phyloP scores from a whole-genome alignment of 2,888 invertebrate species.

The Mimachlamys varia region DNA sequence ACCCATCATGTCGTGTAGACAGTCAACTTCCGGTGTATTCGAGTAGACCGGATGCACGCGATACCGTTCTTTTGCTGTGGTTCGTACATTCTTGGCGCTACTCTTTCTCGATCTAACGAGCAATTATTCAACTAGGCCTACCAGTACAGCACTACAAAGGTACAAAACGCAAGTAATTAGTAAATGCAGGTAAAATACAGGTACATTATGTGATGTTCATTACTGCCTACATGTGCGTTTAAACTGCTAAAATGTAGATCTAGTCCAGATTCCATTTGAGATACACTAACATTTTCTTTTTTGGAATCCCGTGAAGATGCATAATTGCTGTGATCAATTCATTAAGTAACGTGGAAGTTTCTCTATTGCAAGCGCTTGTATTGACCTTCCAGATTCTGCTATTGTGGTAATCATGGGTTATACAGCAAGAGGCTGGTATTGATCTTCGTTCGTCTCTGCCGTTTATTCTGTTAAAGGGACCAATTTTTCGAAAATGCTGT shows the following conservation, averaged over 20 bases:
- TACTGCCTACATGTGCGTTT: background rate
- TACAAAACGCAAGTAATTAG: background rate
- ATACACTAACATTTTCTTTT: background rate
- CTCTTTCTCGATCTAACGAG: no score
- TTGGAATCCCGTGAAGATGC: background rate
- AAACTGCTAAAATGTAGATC: background rate
- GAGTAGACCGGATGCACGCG: background rate
- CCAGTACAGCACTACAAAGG: background rate
- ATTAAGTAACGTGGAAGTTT: background rate
- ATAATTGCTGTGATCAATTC: background rate
- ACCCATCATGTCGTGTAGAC: conserved; percentile 5
- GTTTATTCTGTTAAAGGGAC: background rate
- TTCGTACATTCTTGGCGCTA: background rate
- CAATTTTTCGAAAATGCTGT: background rate
- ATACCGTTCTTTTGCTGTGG: background rate
- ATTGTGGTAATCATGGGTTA: background rate
- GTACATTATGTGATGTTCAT: background rate
- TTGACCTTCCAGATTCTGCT: background rate
- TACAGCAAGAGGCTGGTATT: background rate
- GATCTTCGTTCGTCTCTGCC: background rate
- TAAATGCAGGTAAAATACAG: background rate
- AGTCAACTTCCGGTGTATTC: conserved; percentile 2
- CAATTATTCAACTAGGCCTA: no score
- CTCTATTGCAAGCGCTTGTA: background rate
- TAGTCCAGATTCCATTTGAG: background rate